phyloP scores from a whole-genome alignment of 2,113 vertebrate species.

The Arothron firmamentum region DNA sequence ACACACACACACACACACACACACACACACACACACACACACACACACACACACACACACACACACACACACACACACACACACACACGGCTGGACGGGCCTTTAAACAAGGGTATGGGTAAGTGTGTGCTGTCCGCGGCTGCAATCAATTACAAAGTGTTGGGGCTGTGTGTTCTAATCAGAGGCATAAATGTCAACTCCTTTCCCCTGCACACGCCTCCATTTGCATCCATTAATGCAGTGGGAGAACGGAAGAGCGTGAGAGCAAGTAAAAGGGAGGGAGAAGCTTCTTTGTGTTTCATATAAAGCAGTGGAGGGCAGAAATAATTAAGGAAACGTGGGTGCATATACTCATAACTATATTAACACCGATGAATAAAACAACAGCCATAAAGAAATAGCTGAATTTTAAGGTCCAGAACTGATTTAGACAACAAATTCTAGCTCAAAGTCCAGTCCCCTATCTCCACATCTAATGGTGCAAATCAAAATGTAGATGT shows the following conservation, averaged over 20 bases:
- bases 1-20: no score
- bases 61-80: slow-evolving; percentile 17
- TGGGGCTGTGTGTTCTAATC: slow-evolving; percentile 69
- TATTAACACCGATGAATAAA: background rate
- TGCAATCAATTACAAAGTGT: slow-evolving; percentile 69
- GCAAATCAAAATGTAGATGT: no score
- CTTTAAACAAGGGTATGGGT: slow-evolving; percentile 46
- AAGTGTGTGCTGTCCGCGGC: slow-evolving; percentile 53
- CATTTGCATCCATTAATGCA: slow-evolving; percentile 71
- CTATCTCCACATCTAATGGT: no score
- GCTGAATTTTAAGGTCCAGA: no score
- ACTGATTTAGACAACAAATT: no score
- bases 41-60: slow-evolving; percentile 10
- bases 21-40: background rate
- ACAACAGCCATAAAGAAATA: no score
- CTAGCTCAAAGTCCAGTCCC: no score
- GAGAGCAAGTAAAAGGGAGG: slow-evolving; percentile 35
- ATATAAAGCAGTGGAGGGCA: slow-evolving; percentile 30
- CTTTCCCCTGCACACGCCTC: slow-evolving; percentile 61
- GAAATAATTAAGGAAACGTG: slow-evolving; percentile 2
- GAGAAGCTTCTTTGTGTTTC: slow-evolving; percentile 28
- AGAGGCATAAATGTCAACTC: slow-evolving; percentile 74
- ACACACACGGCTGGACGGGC: slow-evolving; percentile 25
- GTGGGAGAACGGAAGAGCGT: slow-evolving; percentile 41
- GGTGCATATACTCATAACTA: background rate